phyloP scores from a whole-genome alignment of 2,888 invertebrate genomes.

The Melieria crassipennis region DNA sequence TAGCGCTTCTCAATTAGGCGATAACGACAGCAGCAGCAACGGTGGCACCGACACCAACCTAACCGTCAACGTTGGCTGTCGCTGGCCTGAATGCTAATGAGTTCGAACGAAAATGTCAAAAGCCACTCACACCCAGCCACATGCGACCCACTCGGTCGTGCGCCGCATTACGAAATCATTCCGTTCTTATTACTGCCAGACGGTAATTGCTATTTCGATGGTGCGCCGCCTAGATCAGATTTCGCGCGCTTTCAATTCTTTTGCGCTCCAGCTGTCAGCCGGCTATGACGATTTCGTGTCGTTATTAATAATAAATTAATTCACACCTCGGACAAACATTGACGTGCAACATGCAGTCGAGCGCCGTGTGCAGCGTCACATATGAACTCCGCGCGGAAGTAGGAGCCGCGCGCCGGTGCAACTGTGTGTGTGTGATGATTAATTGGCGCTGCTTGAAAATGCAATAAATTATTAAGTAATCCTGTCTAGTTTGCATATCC shows the following conservation, averaged over 20 bases:
- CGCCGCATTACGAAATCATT: too few species aligned
- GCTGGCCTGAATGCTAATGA: too few species aligned
- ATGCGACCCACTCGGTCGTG: too few species aligned
- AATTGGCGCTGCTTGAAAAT: constrained; percentile 27
- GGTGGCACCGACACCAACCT: not conserved
- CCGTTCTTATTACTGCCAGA: too few species aligned
- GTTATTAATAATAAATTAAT: constrained; percentile 26
- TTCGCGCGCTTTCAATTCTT: constrained; percentile 13
- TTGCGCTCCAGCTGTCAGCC: not conserved
- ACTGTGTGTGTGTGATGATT: constrained; percentile 5
- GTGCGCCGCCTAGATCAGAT: not conserved
- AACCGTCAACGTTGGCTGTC: not conserved
- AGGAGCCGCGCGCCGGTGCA: too few species aligned
- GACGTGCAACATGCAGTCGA: too few species aligned
- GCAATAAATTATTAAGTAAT: constrained; percentile 30
- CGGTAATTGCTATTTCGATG: too few species aligned
- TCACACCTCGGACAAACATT: constrained; percentile 18
- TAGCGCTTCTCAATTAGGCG: constrained; percentile 7
- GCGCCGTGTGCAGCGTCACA: too few species aligned
- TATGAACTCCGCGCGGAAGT: too few species aligned
- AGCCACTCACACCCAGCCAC: too few species aligned
- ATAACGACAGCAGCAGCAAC: not conserved
- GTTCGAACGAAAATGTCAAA: too few species aligned
- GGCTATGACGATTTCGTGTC: not conserved
- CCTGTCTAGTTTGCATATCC: not conserved